Percentiles rank a stretch among this genome's conserved stretches.
phyloP scores from a whole-genome alignment of 2,113 vertebrate genomes.

The Upupa epops region DNA sequence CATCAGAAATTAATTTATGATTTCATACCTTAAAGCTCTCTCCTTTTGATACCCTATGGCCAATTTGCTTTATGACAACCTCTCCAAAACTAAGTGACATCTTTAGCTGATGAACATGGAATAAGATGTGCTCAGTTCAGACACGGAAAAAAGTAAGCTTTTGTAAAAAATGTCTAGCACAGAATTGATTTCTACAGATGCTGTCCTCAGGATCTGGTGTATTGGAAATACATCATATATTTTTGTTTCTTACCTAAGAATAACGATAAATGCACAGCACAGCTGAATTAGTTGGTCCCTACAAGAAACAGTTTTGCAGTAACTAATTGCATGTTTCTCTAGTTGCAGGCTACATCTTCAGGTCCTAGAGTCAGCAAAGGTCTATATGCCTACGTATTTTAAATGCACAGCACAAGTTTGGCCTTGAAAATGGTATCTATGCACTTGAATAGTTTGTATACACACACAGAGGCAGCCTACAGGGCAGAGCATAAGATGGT shows the following conservation, averaged over 20 bases:
- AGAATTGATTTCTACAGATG: not conserved
- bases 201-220: not conserved
- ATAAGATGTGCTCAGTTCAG: not conserved
- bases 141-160: not conserved
- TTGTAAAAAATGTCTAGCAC: not conserved
- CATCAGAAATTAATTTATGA: not conserved
- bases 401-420: not conserved
- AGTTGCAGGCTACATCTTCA: not conserved
- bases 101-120: not conserved
- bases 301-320: not conserved
- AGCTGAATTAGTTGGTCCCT: not conserved
- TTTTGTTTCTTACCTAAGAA: not conserved
- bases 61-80: not conserved
- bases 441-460: not conserved
- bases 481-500: not conserved
- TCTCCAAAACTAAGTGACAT: not conserved
- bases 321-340: not conserved
- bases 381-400: not conserved
- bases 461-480: accelerated
- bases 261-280: not conserved
- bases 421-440: not conserved
- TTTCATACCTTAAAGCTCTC: not conserved
- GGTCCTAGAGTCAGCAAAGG: not conserved
- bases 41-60: not conserved
- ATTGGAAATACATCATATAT: not conserved